These are phyloP conservation scores for Stramonita haemastoma DNA, from an alignment of 2,888 invertebrate species.

Conservation along the genomic window DNA sequence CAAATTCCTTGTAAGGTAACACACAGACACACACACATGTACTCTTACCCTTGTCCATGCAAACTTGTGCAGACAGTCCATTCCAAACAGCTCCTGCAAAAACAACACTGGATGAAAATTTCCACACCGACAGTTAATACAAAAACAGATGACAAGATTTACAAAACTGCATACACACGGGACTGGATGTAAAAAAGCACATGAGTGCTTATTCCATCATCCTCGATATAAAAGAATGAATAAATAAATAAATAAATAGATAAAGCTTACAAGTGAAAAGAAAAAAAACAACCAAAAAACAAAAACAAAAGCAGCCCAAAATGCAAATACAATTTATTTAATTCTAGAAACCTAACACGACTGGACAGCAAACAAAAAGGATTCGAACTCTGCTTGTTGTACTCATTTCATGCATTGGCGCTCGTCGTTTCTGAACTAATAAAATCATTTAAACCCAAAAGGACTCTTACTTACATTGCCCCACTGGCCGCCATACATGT, in stretches of 20 bases:
- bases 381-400: neutral
- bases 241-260: too few species aligned
- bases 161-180: too few species aligned
- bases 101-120: too few species aligned
- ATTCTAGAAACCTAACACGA: neutral
- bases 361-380: neutral
- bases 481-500: constrained; percentile 80
- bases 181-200: too few species aligned
- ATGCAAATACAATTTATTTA: neutral
- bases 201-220: too few species aligned
- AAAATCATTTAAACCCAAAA: neutral
- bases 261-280: neutral
- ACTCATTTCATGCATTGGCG: too few species aligned
- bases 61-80: constrained; percentile 98
- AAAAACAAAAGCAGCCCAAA: neutral
- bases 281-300: neutral
- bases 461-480: constrained; percentile 85
- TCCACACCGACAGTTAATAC: too few species aligned
- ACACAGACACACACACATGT: too few species aligned
- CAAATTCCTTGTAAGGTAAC: too few species aligned
- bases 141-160: too few species aligned
- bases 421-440: too few species aligned
- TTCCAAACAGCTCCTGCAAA: constrained; percentile 87
- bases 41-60: constrained; percentile 91
- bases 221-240: too few species aligned